Evolutionary conservation across 2,888 invertebrate genomes (phyloP).

Genomic region (Tridacna crocea): DNA sequence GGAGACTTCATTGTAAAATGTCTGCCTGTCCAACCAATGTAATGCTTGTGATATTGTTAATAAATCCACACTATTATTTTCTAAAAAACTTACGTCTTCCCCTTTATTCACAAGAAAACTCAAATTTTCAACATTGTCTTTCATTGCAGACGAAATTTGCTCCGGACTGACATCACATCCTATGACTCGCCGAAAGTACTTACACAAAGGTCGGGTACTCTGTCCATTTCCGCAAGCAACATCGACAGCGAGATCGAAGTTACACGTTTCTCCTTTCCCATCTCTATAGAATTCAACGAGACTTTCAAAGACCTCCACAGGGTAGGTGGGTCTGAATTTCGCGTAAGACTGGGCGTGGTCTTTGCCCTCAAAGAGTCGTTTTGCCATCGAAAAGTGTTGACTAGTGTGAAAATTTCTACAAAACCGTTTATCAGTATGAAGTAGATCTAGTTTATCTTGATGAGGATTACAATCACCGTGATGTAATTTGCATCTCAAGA

Average conservation of each 20-base stretch:
- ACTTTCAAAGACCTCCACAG: conserved; percentile 59
- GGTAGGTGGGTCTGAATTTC: conserved; percentile 72
- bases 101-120: conserved; percentile 81
- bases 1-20: conserved; percentile 84
- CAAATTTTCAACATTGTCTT: conserved; percentile 67
- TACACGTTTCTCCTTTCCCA: conserved; percentile 10
- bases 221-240: conserved; percentile 86
- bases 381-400: conserved; percentile 47
- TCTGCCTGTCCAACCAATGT: conserved; percentile 85
- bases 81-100: conserved; percentile 81
- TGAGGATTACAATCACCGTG: too few relatives aligned
- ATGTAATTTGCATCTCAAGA: too few relatives aligned
- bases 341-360: conserved; percentile 70
- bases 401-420: neutral
- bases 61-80: conserved; percentile 76
- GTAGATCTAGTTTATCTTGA: too few relatives aligned
- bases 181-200: conserved; percentile 84
- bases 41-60: conserved; percentile 84
- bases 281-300: conserved; percentile 67
- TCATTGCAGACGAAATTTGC: conserved; percentile 45
- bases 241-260: conserved; percentile 83
- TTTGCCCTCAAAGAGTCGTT: conserved; percentile 63
- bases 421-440: too few relatives aligned
- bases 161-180: conserved; percentile 84
- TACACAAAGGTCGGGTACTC: conserved; percentile 84